Evolutionary conservation across 1,140 invertebrate genomes (phyloP).

Genomic region (Mactra quadrangularis): DNA sequence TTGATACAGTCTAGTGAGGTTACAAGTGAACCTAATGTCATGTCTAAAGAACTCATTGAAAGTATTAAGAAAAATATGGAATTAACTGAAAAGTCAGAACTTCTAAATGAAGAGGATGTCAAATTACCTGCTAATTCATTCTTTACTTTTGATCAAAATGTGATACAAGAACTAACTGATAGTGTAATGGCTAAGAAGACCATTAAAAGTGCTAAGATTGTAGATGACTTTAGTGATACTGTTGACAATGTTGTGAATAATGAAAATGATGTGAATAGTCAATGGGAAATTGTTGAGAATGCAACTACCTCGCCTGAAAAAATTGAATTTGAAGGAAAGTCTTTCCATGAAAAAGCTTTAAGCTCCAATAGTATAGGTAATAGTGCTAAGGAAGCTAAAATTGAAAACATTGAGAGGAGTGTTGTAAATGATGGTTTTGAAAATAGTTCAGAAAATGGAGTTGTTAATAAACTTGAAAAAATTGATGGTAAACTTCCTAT

Average conservation of each 20-base stretch:
- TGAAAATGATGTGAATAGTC: conserved; percentile 1
- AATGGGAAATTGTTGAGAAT: too few relatives aligned
- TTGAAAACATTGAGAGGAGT: neutral
- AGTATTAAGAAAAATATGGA: neutral
- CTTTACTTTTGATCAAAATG: conserved; percentile 49
- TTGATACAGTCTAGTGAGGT: neutral
- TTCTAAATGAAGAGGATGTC: neutral
- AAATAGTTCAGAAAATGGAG: neutral
- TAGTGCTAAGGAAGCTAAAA: neutral
- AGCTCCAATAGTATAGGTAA: neutral
- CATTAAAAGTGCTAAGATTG: too few relatives aligned
- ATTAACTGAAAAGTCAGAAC: neutral
- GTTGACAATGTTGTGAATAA: neutral
- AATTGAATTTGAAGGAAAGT: conserved; percentile 30
- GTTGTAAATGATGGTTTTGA: neutral
- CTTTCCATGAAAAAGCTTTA: neutral
- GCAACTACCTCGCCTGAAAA: conserved; percentile 12
- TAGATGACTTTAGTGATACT: too few relatives aligned
- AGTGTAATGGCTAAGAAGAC: conserved; percentile 47
- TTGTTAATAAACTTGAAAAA: too few relatives aligned
- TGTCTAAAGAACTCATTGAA: neutral
- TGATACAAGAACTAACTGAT: conserved; percentile 55
- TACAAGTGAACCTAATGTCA: neutral
- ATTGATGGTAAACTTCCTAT: neutral
- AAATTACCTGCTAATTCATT: conserved; percentile 9